Conservation (phyloP, 2,888 invertebrate genomes). For the Aproaerema taeniolella region DNA sequence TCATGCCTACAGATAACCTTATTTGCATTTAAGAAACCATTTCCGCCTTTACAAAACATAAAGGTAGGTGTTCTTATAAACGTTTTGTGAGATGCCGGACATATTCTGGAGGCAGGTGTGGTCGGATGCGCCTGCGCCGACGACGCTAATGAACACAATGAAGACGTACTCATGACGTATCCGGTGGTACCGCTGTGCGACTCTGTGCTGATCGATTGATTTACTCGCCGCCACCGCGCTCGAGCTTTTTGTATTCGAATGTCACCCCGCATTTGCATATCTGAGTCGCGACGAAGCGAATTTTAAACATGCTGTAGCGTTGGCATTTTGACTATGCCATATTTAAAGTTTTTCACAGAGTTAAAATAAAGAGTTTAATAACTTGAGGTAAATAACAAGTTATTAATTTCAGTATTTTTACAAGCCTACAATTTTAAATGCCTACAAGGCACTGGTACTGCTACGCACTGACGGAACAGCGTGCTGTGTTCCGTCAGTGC, state of each 20-base stretch:
- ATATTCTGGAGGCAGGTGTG: conserved; percentile 59
- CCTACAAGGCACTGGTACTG: too few species aligned
- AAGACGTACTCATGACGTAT: conserved; percentile 73
- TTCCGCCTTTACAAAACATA: too few species aligned
- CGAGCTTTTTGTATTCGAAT: conserved; percentile 76
- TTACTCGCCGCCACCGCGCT: conserved; percentile 75
- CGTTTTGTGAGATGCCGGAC: conserved; percentile 60
- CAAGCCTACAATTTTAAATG: too few species aligned
- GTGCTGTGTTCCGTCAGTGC: too few species aligned
- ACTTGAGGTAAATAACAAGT: too few species aligned
- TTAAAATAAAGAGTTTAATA: not conserved
- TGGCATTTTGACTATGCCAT: too few species aligned
- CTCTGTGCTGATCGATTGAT: conserved; percentile 78
- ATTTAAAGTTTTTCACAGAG: too few species aligned
- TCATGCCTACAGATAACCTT: too few species aligned
- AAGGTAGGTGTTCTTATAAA: conserved; percentile 44
- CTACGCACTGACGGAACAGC: too few species aligned
- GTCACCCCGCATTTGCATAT: conserved; percentile 72
- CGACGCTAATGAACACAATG: conserved; percentile 77
- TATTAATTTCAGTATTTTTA: too few species aligned
- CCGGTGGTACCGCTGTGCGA: conserved; percentile 1
- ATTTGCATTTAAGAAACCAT: too few species aligned
- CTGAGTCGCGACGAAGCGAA: conserved; percentile 61
- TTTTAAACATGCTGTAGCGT: conserved; percentile 53
- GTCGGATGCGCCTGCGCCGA: conserved; percentile 35